phyloP scores from a whole-genome alignment of 2,113 vertebrate genomes.

The Xyrauchen texanus region DNA sequence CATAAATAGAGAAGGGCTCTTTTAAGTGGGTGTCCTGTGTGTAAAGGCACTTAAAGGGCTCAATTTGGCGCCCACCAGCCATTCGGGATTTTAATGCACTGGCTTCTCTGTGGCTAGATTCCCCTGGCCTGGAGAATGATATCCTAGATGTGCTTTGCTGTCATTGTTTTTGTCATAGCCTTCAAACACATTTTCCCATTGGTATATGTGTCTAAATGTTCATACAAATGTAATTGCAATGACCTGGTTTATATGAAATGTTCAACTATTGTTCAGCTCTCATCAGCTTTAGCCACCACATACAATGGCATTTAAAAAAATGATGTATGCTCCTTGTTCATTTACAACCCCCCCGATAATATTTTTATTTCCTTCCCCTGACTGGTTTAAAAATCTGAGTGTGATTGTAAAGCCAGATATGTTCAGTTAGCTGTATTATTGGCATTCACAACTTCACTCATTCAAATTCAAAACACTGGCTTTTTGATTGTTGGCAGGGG shows the following conservation, averaged over 20 bases:
- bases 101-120: conserved; percentile 1
- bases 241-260: neutral
- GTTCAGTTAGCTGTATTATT: neutral
- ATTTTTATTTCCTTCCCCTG: neutral
- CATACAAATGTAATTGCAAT: neutral
- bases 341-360: neutral
- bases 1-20: conserved; percentile 21
- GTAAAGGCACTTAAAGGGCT: conserved; percentile 7
- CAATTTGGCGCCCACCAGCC: conserved; percentile 17
- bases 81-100: neutral
- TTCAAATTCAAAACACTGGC: neutral
- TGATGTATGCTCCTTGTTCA: neutral
- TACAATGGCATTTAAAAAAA: no score
- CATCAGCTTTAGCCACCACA: no score
- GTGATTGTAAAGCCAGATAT: neutral
- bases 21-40: conserved; percentile 27
- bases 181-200: no score
- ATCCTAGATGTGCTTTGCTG: neutral
- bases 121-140: neutral
- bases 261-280: no score
- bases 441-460: no score
- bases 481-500: neutral
- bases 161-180: neutral
- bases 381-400: neutral
- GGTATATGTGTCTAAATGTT: no score